Conservation (phyloP, 2,888 invertebrate genomes). For the Andricus curvator region DNA sequence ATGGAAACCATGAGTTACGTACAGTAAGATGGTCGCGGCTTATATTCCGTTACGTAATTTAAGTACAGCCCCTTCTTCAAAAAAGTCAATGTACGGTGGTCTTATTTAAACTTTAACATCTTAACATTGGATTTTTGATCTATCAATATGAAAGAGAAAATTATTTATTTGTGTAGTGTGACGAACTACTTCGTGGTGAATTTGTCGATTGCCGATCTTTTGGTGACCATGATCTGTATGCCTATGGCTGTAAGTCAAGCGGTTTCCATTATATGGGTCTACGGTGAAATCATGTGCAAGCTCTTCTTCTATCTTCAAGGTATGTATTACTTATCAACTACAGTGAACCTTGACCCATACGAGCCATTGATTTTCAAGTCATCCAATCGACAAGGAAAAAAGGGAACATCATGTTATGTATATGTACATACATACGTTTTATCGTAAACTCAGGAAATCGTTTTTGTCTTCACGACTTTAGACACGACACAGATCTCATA, state of each 20-base stretch:
- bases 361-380: neutral
- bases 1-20: too few relatives aligned
- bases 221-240: slow-evolving; percentile 88
- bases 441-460: neutral
- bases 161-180: slow-evolving; percentile 80
- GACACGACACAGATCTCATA: slow-evolving; percentile 10
- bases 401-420: neutral
- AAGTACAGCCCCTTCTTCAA: too few relatives aligned
- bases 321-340: slow-evolving; percentile 72
- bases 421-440: neutral
- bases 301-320: slow-evolving; percentile 87
- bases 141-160: neutral
- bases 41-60: too few relatives aligned
- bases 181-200: slow-evolving; percentile 89
- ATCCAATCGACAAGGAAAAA: neutral
- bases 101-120: too few relatives aligned
- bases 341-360: neutral
- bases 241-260: slow-evolving; percentile 86
- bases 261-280: slow-evolving; percentile 85
- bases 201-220: slow-evolving; percentile 85
- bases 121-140: too few relatives aligned
- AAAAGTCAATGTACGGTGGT: too few relatives aligned
- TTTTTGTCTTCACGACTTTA: neutral
- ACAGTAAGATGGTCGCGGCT: too few relatives aligned
- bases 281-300: slow-evolving; percentile 88